Conservation (phyloP, 1,140 invertebrate genomes). For the Hylaeus volcanicus region DNA sequence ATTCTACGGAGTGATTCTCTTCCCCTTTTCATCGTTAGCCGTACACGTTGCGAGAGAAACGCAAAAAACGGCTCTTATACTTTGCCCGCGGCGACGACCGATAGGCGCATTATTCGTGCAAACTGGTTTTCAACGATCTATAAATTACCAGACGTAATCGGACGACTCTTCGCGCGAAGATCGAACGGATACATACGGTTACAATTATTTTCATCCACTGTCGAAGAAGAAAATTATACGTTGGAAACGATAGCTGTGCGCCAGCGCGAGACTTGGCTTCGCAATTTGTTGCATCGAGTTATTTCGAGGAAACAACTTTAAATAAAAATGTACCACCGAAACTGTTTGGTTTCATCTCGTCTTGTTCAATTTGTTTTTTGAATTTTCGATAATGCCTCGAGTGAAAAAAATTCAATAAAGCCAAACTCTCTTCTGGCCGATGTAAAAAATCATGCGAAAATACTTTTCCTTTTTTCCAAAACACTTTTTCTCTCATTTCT, state of each 20-base stretch:
- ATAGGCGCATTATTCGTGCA: not conserved
- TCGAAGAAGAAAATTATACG: not conserved
- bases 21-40: not conserved
- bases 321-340: not conserved
- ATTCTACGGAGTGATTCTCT: not conserved
- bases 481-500: too few species aligned
- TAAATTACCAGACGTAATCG: constrained; percentile 8
- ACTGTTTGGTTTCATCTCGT: not conserved
- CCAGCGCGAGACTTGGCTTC: not conserved
- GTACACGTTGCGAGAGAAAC: too few species aligned
- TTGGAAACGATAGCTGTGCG: not conserved
- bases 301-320: not conserved
- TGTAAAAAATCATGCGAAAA: too few species aligned
- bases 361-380: too few species aligned
- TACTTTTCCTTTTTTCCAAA: too few species aligned
- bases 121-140: not conserved
- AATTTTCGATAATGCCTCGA: too few species aligned
- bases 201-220: not conserved
- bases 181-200: constrained; percentile 1
- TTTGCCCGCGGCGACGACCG: too few species aligned
- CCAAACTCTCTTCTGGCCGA: too few species aligned
- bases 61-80: too few species aligned
- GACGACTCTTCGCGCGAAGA: not conserved
- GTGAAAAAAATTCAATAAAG: too few species aligned
- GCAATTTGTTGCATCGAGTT: not conserved